Evolutionary conservation across 2,113 vertebrate genomes (phyloP), one percentile per base, ranked within the genome.

Genomic region (Macrotus californicus): DNA sequence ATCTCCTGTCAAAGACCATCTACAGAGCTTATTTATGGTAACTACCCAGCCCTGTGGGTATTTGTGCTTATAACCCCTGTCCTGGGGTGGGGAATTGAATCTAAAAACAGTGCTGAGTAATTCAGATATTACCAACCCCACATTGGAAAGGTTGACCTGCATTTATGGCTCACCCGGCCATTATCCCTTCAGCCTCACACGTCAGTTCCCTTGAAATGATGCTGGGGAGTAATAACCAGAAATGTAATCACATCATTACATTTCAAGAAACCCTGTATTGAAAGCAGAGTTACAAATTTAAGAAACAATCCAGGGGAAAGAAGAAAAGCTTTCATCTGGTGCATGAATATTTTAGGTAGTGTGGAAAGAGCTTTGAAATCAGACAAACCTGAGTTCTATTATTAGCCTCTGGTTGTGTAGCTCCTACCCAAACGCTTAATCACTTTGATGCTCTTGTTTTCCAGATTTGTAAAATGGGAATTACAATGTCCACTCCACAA

Each of bases 261-360:
- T 95, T 94, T 85, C 82, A 94, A 67, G 83, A 94, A 94, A 93
- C 52, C 66, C 24, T 67, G 13, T 18, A 41, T 13, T 61, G 95
- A 92, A 95, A 90, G 77, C 88, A 75, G 67, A 95, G 48, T 31
- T 39, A 59, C 61, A 88, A 67, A 73, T 95, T 50, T 90, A 76
- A 96, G 86, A 81, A 95, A 91, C 3, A 73, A 72, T 75, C 48
- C 26, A 48, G 16, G 54, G 43, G 21, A 1, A 52, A 31, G 26
- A 34, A 56, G 50, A 46, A 76, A 76, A 52, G 59, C 84, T 92
- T 96, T 96, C 85, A 87, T 46, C 48, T 19, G 79, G 87, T n/a
- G 13, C 81, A 86, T 95, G 94, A 94, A 94, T 95, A 94, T 94
- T 96, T 94, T 86, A 94, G 85, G 67, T 18, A 39, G 76, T 59